phyloP scores from a whole-genome alignment of 2,797 vertebrate genomes.

The Leuciscus waleckii region DNA sequence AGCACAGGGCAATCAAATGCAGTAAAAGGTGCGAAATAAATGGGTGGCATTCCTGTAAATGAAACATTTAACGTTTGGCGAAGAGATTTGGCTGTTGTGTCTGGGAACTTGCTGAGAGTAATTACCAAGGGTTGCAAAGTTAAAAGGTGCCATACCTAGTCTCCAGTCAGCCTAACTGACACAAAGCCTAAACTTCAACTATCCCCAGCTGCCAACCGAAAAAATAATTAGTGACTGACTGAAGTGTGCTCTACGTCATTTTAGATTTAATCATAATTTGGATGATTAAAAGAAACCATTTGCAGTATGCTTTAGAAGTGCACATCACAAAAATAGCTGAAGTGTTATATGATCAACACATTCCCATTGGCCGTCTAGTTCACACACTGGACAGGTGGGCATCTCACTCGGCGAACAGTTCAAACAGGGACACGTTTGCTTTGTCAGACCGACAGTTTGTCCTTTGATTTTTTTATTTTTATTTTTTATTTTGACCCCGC shows the following conservation, averaged over 20 bases:
- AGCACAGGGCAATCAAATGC: constrained; percentile 29
- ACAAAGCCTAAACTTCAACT: constrained; percentile 90
- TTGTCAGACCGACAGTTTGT: constrained; percentile 11
- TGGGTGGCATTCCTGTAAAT: constrained; percentile 57
- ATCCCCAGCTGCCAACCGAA: constrained; percentile 79
- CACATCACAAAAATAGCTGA: constrained; percentile 70
- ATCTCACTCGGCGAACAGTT: constrained; percentile 66
- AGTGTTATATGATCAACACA: constrained; percentile 76
- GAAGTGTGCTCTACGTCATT: constrained; percentile 6
- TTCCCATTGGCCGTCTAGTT: constrained; percentile 63
- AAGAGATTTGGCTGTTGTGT: constrained; percentile 70
- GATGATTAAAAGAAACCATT: constrained; percentile 10
- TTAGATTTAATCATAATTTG: not conserved
- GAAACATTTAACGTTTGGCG: constrained; percentile 1
- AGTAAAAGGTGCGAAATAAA: constrained; percentile 59
- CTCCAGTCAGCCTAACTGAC: constrained; percentile 94
- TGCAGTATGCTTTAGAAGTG: not conserved
- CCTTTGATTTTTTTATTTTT: not conserved
- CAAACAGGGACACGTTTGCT: constrained; percentile 28
- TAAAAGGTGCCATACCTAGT: constrained; percentile 95
- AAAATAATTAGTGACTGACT: constrained; percentile 18
- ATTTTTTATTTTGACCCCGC: constrained; percentile 28
- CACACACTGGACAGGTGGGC: constrained; percentile 69
- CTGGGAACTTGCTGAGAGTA: constrained; percentile 89
- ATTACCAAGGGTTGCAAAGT: constrained; percentile 95